Evolutionary conservation across 1,140 invertebrate genomes (phyloP).

Genomic region (Drepana arcuata): DNA sequence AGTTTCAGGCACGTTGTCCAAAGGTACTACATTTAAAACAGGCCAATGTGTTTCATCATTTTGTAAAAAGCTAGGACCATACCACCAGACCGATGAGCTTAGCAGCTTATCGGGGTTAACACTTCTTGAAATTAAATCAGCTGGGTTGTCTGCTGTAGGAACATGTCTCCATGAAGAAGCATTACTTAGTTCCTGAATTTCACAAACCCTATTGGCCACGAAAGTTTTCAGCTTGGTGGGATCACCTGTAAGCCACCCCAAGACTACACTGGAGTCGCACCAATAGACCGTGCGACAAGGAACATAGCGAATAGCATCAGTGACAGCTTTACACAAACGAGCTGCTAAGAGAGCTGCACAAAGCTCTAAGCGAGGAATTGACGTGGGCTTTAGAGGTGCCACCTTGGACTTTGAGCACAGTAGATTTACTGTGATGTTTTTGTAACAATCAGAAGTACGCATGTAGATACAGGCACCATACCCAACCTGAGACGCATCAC

Average conservation of each 20-base stretch:
- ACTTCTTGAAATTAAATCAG: constrained; percentile 6
- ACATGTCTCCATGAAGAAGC: constrained; percentile 1
- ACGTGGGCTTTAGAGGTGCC: background rate
- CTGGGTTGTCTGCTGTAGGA: constrained; percentile 2
- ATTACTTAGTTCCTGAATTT: constrained; percentile 2
- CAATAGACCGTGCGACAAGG: background rate
- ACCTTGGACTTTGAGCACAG: constrained; percentile 39
- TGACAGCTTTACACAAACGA: background rate
- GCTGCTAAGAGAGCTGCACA: background rate
- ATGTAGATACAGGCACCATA: constrained; percentile 16
- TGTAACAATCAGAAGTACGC: background rate
- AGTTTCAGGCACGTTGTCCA: background rate
- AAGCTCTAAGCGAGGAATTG: background rate
- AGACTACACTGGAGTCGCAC: constrained; percentile 5
- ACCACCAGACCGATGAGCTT: constrained; percentile 3
- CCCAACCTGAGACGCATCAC: constrained; percentile 13
- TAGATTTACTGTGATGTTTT: constrained; percentile 5
- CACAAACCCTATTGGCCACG: constrained; percentile 1
- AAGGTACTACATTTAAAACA: background rate
- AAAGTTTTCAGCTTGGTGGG: constrained; percentile 4
- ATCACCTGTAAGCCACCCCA: constrained; percentile 2
- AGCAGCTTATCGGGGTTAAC: background rate
- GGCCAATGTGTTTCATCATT: background rate
- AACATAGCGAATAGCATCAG: background rate
- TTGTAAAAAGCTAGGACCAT: constrained; percentile 2